A percentile compares a stretch with the other conserved stretches of the same genome.
Conservation (phyloP, 2,888 invertebrate species). For the Glyphotaelius pellucidus region DNA sequence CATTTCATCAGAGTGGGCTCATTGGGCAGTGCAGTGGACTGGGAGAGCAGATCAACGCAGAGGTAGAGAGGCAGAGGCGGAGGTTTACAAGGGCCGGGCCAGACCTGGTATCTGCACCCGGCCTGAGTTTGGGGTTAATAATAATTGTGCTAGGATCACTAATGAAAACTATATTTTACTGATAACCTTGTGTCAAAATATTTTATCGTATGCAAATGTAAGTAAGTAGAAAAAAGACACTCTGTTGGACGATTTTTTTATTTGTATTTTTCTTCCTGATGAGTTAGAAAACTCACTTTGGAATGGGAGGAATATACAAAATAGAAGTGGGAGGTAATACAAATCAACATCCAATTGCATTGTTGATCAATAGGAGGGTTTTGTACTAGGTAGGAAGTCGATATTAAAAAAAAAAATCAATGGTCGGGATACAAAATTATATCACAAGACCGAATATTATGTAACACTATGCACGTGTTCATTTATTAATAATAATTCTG, state of each 20-base stretch:
- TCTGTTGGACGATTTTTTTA: too few species aligned
- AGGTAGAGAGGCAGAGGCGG: too few species aligned
- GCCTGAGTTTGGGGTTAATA: background rate
- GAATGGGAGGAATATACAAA: too few species aligned
- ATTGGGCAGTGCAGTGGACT: background rate
- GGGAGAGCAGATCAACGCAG: background rate
- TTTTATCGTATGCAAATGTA: background rate
- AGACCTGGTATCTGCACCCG: background rate
- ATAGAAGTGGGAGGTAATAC: too few species aligned
- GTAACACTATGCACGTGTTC: too few species aligned
- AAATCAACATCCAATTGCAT: background rate
- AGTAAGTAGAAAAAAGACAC: too few species aligned
- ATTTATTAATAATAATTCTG: background rate
- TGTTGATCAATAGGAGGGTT: background rate
- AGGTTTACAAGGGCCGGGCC: background rate
- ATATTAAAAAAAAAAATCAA: background rate
- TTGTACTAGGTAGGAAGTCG: background rate
- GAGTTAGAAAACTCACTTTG: too few species aligned
- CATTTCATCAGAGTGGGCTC: slow-evolving; percentile 55
- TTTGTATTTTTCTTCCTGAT: too few species aligned
- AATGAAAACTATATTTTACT: background rate
- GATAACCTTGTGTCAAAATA: background rate
- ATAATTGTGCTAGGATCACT: background rate
- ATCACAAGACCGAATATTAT: background rate
- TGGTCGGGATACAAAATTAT: too few species aligned